Evolutionary conservation across 2,113 vertebrate genomes (phyloP).

Genomic region (Eubucco bourcierii): DNA sequence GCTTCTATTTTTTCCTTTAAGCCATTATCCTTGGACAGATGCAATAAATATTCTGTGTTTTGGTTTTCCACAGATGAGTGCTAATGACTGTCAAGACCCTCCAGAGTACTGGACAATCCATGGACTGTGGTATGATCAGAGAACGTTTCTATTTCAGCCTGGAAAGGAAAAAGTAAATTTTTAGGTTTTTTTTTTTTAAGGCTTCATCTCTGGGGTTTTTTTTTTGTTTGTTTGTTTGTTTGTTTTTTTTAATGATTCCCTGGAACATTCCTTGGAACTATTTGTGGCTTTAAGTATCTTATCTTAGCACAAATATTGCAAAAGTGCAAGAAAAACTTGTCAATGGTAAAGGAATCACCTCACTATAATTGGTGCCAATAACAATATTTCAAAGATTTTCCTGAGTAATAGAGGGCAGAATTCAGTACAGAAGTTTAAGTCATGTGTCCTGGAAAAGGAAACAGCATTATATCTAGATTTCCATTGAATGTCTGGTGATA

Average conservation of each 20-base stretch:
- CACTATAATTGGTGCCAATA: not conserved
- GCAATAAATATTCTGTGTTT: not conserved
- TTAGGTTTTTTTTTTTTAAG: not conserved
- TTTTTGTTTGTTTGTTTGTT: no score
- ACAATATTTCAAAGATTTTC: not conserved
- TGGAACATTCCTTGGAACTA: not conserved
- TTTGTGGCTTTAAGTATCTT: not conserved
- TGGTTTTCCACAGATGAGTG: conserved; percentile 55
- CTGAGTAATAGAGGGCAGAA: not conserved
- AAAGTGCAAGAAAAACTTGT: not conserved
- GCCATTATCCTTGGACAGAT: not conserved
- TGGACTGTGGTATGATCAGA: conserved; percentile 72
- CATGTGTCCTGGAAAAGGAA: not conserved
- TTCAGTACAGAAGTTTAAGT: not conserved
- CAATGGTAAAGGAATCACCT: not conserved
- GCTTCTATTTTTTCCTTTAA: not conserved
- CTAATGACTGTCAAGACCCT: conserved; percentile 61
- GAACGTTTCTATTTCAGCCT: not conserved
- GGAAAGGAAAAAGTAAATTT: not conserved
- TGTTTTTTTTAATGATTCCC: no score
- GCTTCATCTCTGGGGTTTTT: not conserved
- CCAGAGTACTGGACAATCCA: conserved; percentile 82
- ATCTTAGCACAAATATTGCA: not conserved
- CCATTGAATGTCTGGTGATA: not conserved
- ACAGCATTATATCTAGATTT: not conserved